Base-by-base conservation (phyloP, 2,113 vertebrate species). In the Pterocles burchelli region DNA sequence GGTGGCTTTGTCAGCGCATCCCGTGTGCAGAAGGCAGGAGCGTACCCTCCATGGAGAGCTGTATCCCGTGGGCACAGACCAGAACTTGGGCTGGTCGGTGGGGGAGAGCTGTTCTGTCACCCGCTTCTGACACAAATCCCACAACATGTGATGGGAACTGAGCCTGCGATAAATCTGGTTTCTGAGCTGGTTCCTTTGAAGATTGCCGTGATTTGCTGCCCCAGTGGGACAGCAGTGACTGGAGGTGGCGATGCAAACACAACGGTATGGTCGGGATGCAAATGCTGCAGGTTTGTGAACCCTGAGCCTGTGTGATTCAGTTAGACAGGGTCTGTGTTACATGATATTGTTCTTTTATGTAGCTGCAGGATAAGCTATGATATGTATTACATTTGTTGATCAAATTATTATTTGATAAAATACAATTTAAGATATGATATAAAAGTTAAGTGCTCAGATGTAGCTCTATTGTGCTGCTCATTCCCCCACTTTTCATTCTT, bases 231-330 rank as follows among this genome's bases (percentile, higher is more conserved):
- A 7, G 10, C 24, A 26, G 34, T n/a, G 38, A 11, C 31, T 21
- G 31, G 66, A 31, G 34, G 3, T 25, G 33, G 73, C 49, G 55
- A 20, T 11, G 29, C 19, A 52, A 66, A 46, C 41, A 33, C 48
- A 28, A 1, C 13, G 7, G 43, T 3, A 1, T 5, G 15, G 57
- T n/a, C 4, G 7, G 16, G 54, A 7, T 33, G 13, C 31, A 26
- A 17, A 25, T 17, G 54, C 46, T 61, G 13, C 17, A 20, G 7
- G 10, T 31, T 17, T 48, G 41, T 45, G 17, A 90, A 11, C 31
- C 29, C 18, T 20, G 59, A 6, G 12, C 51, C 25, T 43, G 51
- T 25, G 31, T 38, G 72, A 59, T 13, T n/a, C 10, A 46, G 46
- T 38, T 33, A 48, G 51, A 48, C 13, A 52, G 5, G 55, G n/a